Base-by-base conservation (phyloP, 2,113 vertebrate species). In the Lophius piscatorius region DNA sequence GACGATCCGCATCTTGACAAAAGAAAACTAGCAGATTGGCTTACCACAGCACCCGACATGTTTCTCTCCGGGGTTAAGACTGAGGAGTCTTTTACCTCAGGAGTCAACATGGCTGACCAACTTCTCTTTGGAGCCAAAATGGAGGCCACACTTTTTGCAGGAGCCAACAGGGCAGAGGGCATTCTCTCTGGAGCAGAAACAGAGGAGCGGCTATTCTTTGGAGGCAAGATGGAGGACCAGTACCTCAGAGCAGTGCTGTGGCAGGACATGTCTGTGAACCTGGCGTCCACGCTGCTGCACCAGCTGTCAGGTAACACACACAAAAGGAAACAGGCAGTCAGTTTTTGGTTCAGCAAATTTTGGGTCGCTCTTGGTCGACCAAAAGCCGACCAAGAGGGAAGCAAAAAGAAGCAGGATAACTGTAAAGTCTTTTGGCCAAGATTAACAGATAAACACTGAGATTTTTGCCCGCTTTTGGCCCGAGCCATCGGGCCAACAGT, bases 241-340 rank as follows among this genome's bases (percentile, higher is more conserved):
- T 87, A 85, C 24, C 82, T 89, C n/a, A 20, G 78, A 13, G 87
- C 84, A 0, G 82, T 72, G 29, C 72, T 89, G 59, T 89, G 87
- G 87, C 87, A 87, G 74, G 87, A 89, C 82, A 88, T 87, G 85
- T 89, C 87, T 0, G 74, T 89, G 14, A 88, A 89, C 76, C 68
- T 89, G 80, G 87, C 87, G 1, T 89, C 87, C 18, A 87, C 87
- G 3, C 72, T 89, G 50, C 82, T 89, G 42, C 84, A 89, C 50
- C 85, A 88, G 63, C 87, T 89, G 38, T 89, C 87, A 75, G 87
- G 87, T 89, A 57, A 28, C n/a, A 39, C 28, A 23, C 33, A 44
- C 45, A 31, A 40, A 10, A 9, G 22, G 3, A 13, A 6, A n/a
- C 35, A 38, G 6, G n/a, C 35, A 38, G 5, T 16, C 14, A 38